A percentile compares a stretch with the other conserved stretches of the same genome.
Evolutionary conservation across 2,113 vertebrate species (phyloP).

Genomic region (Casuarius casuarius): DNA sequence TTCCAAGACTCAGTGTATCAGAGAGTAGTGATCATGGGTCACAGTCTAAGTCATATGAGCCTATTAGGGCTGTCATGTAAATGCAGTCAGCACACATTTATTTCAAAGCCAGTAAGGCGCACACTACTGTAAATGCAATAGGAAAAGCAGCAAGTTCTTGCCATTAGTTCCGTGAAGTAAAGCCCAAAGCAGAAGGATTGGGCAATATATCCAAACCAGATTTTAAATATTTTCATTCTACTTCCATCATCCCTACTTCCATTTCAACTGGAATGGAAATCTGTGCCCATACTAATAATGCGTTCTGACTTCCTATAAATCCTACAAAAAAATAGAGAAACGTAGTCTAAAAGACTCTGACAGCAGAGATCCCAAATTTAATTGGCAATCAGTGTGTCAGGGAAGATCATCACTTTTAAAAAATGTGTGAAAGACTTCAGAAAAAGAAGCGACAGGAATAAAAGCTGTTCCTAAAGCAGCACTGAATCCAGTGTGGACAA

Average conservation of each 20-base stretch:
- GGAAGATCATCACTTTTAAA: not conserved
- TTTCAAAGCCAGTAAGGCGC: not conserved
- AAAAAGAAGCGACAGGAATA: not conserved
- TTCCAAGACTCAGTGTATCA: not conserved
- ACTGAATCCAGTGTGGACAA: not conserved
- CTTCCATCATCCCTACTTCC: not conserved
- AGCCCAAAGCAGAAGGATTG: not conserved
- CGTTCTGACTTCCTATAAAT: not conserved
- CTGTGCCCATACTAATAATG: not conserved
- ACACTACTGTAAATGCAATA: not conserved
- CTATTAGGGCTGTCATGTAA: not conserved
- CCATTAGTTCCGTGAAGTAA: not conserved
- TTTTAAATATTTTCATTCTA: not conserved
- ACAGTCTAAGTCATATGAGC: not conserved
- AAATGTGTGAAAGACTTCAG: not conserved
- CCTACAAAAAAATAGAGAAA: not conserved
- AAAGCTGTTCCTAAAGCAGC: not conserved
- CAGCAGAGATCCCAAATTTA: not conserved
- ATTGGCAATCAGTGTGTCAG: not conserved
- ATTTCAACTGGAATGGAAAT: not conserved
- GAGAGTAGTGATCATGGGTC: not conserved
- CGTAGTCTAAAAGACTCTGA: not conserved
- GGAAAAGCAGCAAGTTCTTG: not conserved
- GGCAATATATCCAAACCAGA: not conserved
- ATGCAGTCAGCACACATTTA: not conserved